Conservation (phyloP, 1,140 invertebrate genomes). For the Drosophila sp. region DNA sequence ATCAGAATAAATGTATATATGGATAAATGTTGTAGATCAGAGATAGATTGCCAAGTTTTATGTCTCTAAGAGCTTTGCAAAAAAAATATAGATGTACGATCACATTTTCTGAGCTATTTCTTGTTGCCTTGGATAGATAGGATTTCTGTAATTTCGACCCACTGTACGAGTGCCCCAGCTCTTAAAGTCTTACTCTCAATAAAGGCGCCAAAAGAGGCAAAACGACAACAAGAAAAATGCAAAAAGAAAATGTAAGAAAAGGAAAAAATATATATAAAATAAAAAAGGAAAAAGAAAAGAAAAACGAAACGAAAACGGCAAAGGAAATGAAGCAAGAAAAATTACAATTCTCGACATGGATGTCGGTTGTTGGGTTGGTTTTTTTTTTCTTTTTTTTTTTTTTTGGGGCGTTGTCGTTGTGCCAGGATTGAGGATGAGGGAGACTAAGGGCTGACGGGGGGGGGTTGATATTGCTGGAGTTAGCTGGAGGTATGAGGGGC, state of each 20-base stretch:
- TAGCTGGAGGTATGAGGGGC: background rate
- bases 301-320: constrained; percentile 65
- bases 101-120: too few species aligned
- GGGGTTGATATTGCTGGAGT: constrained; percentile 14
- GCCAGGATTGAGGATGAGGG: constrained; percentile 19
- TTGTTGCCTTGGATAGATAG: too few species aligned
- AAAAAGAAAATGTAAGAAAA: constrained; percentile 1
- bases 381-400: constrained; percentile 9
- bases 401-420: constrained; percentile 34
- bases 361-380: constrained; percentile 25
- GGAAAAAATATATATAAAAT: constrained; percentile 19
- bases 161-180: constrained; percentile 36
- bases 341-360: constrained; percentile 74
- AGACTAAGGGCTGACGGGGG: constrained; percentile 3
- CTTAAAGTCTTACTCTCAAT: constrained; percentile 47
- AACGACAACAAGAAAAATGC: constrained; percentile 32
- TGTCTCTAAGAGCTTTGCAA: too few species aligned
- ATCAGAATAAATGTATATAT: too few species aligned
- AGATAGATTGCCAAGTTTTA: too few species aligned
- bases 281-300: constrained; percentile 34
- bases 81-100: too few species aligned
- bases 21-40: too few species aligned
- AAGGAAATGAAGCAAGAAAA: constrained; percentile 82
- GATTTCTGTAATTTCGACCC: constrained; percentile 7
- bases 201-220: constrained; percentile 53